Percentiles rank a stretch among this genome's conserved stretches.
Evolutionary conservation across 2,888 invertebrate genomes (phyloP).

Genomic region (Taenaris catops): DNA sequence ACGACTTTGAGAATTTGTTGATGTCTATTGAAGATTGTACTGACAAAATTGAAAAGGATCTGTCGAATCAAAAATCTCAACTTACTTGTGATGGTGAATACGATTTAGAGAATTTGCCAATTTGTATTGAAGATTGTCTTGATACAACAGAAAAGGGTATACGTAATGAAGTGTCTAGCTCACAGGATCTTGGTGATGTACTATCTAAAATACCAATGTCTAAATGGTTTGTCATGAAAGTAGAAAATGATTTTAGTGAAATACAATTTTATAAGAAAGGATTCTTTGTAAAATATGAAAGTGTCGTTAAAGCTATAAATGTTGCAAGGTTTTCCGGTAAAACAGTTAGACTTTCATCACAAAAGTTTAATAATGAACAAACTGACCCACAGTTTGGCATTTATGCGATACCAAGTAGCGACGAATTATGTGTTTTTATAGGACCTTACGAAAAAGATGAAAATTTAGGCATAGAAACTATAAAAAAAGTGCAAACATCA

Average conservation of each 20-base stretch:
- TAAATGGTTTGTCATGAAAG: constrained; percentile 77
- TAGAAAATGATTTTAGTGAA: constrained; percentile 76
- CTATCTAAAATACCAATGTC: constrained; percentile 27
- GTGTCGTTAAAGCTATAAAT: constrained; percentile 65
- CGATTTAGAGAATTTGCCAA: constrained; percentile 4
- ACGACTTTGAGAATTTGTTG: too few relatives aligned
- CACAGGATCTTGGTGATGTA: constrained; percentile 5
- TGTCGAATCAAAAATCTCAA: too few relatives aligned
- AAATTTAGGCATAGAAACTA: constrained; percentile 56
- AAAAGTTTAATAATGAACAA: constrained; percentile 37
- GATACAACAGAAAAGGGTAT: too few relatives aligned
- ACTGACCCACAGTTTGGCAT: constrained; percentile 57
- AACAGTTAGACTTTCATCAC: constrained; percentile 68
- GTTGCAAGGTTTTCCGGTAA: constrained; percentile 62
- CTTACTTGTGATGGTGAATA: constrained; percentile 1
- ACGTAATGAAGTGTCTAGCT: too few relatives aligned
- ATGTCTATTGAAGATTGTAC: too few relatives aligned
- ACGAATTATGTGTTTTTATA: constrained; percentile 54
- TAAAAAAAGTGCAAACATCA: constrained; percentile 44
- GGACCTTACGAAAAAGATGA: constrained; percentile 65
- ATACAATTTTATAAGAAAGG: constrained; percentile 69
- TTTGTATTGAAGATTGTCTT: neutral
- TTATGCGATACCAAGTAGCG: constrained; percentile 57
- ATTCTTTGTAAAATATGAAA: constrained; percentile 74
- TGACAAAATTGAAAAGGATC: too few relatives aligned